A percentile compares a stretch with the other conserved stretches of the same genome.
phyloP scores from a whole-genome alignment of 2,113 vertebrate species.

The Acinonyx jubatus region DNA sequence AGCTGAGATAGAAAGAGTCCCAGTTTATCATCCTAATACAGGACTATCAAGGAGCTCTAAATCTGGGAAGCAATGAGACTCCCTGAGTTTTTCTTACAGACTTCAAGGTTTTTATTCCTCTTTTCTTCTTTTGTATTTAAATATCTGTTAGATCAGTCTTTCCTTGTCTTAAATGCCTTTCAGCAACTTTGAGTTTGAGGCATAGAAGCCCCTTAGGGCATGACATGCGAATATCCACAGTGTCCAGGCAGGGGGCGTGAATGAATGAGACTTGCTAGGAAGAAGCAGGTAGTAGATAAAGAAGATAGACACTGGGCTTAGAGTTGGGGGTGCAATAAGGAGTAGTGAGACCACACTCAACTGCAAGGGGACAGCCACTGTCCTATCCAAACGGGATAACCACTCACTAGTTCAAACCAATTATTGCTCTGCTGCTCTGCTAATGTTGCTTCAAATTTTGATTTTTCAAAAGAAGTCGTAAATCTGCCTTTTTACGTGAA shows the following conservation, averaged over 20 bases:
- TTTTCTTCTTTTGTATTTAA: not conserved
- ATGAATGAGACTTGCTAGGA: not conserved
- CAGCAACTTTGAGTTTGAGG: not conserved
- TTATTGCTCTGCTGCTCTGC: not conserved
- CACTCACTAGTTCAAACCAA: not conserved
- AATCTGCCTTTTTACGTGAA: constrained; percentile 47
- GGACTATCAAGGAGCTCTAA: not conserved
- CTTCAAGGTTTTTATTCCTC: not conserved
- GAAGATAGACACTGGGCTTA: not conserved
- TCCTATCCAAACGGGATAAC: not conserved
- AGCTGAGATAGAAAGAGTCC: not conserved
- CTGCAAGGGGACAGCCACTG: not conserved
- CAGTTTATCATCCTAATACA: not conserved
- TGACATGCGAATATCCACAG: not conserved
- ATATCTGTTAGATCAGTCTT: not conserved
- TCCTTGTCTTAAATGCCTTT: not conserved
- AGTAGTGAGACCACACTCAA: not conserved
- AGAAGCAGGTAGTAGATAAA: not conserved
- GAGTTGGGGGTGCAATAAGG: not conserved
- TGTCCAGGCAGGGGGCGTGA: not conserved
- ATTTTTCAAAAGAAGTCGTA: constrained; percentile 15
- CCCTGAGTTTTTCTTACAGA: not conserved
- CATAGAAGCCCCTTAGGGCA: not conserved
- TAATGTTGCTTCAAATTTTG: not conserved
- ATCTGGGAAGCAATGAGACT: not conserved